Evolutionary conservation across 2,113 vertebrate species (phyloP).

Genomic region (Corythaixoides concolor): DNA sequence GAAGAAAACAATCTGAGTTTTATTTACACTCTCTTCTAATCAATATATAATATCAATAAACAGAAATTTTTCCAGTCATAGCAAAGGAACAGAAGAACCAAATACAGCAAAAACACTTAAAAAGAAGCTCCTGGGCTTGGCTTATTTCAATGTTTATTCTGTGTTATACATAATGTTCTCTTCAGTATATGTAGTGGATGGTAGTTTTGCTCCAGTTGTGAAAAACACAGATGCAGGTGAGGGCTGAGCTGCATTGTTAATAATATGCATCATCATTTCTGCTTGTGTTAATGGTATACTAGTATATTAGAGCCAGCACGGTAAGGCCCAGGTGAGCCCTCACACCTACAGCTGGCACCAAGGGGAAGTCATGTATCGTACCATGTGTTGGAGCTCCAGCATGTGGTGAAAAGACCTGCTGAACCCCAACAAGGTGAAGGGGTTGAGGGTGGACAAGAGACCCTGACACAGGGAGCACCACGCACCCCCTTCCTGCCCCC

Average conservation of each 20-base stretch:
- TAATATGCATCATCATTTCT: not conserved
- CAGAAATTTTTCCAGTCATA: not conserved
- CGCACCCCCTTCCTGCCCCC: accelerated
- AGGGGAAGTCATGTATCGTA: accelerated
- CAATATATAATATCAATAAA: not conserved
- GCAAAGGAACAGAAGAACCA: not conserved
- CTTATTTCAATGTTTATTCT: not conserved
- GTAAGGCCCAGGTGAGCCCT: not conserved
- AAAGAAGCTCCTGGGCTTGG: not conserved
- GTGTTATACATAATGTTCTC: not conserved
- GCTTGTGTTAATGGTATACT: not conserved
- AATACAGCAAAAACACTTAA: not conserved
- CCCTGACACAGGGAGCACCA: accelerated
- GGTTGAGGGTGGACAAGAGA: accelerated
- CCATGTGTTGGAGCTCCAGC: not conserved
- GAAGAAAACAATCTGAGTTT: not conserved
- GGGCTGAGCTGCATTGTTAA: not conserved
- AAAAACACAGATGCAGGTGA: not conserved
- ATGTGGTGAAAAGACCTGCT: not conserved
- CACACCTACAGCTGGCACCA: accelerated
- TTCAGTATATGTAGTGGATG: not conserved
- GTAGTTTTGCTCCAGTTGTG: not conserved
- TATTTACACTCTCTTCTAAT: not conserved
- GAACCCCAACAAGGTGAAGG: accelerated
- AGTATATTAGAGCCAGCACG: not conserved